A percentile compares a stretch with the other conserved stretches of the same genome.
Evolutionary conservation across 2,113 vertebrate species (phyloP).

Genomic region (Percina caprodes): DNA sequence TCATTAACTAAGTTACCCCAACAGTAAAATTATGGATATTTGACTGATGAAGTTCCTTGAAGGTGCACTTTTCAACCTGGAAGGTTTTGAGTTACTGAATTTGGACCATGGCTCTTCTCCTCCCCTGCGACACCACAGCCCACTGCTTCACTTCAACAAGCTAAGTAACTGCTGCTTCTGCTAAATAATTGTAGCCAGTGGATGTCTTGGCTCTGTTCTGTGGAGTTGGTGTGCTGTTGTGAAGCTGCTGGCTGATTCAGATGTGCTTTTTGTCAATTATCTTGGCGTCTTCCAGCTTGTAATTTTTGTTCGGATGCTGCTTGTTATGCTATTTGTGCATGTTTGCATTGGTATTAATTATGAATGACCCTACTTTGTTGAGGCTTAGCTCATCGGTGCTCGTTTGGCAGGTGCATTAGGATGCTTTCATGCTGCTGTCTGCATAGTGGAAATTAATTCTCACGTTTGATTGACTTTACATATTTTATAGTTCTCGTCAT

Average conservation of each 20-base stretch:
- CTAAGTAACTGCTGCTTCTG: background rate
- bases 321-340: conserved; percentile 24
- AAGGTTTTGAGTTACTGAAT: background rate
- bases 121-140: background rate
- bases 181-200: background rate
- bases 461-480: conserved; percentile 10
- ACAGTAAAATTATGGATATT: background rate
- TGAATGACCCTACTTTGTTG: conserved; percentile 8
- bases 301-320: conserved; percentile 20
- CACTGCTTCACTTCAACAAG: background rate
- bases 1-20: background rate
- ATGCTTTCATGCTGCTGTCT: conserved; percentile 33
- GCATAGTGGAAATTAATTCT: conserved; percentile 10
- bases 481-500: background rate
- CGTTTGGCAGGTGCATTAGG: conserved; percentile 50
- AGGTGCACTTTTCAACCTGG: no score
- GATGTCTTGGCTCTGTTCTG: background rate
- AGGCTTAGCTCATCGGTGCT: conserved; percentile 17
- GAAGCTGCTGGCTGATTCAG: background rate
- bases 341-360: conserved; percentile 51
- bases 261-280: conserved; percentile 20
- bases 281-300: background rate
- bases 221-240: background rate
- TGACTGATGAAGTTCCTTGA: background rate
- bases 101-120: background rate